A percentile compares a stretch with the other conserved stretches of the same genome.
Conservation (phyloP, 2,888 invertebrate genomes). For the Phaonia tiefii region DNA sequence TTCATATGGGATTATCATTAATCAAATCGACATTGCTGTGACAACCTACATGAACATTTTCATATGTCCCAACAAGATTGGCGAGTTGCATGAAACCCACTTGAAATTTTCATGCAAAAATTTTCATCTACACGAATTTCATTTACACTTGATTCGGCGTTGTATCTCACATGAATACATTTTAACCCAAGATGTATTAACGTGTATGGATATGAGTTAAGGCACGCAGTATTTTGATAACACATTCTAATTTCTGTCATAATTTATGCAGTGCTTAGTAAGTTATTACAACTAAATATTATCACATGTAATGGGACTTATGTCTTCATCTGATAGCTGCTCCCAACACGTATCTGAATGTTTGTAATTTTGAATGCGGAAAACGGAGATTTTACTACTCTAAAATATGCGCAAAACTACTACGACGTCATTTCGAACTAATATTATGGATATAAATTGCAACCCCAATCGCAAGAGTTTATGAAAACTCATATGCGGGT, state of each 20-base stretch:
- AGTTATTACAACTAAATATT: neutral
- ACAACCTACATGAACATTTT: slow-evolving; percentile 67
- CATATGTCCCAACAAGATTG: neutral
- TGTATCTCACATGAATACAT: slow-evolving; percentile 3
- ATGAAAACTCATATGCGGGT: too few relatives aligned
- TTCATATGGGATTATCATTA: slow-evolving; percentile 65
- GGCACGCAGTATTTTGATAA: slow-evolving; percentile 8
- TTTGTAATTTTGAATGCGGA: too few relatives aligned
- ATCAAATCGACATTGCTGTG: slow-evolving; percentile 67
- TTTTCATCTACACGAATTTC: neutral
- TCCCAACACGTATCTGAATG: too few relatives aligned
- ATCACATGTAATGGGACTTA: neutral
- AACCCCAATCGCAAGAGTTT: too few relatives aligned
- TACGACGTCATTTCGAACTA: too few relatives aligned
- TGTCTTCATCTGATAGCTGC: too few relatives aligned
- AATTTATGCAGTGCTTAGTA: slow-evolving; percentile 15
- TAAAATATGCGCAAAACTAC: too few relatives aligned
- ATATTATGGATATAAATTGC: too few relatives aligned
- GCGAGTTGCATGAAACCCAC: slow-evolving; percentile 31
- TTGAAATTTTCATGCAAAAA: neutral
- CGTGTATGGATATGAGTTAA: neutral
- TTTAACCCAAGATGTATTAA: neutral
- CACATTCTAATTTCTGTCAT: slow-evolving; percentile 29
- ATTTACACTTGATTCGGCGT: slow-evolving; percentile 11
- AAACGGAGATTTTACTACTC: too few relatives aligned